Percentiles rank a stretch among this genome's conserved stretches.
These are phyloP conservation scores for Epinotia nisella DNA, from an alignment of 2,888 invertebrate genomes.

Conservation along the genomic window DNA sequence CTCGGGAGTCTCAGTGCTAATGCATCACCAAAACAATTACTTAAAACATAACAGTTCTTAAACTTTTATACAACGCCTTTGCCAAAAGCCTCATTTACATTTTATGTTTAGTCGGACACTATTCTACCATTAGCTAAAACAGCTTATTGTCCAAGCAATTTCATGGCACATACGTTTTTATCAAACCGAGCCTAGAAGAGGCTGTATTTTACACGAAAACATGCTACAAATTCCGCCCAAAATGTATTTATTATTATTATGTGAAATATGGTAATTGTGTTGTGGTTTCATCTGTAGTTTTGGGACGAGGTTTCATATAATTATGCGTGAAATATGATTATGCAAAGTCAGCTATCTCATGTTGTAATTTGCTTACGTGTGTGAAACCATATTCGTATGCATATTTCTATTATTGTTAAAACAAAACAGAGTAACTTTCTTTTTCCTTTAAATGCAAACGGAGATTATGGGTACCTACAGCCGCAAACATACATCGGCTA, in stretches of 20 bases:
- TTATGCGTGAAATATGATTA: conserved; percentile 30
- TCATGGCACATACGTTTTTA: neutral
- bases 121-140: neutral
- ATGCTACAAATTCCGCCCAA: conserved; percentile 20
- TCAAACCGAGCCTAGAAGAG: conserved; percentile 1
- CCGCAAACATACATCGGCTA: too few species aligned
- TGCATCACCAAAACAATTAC: conserved; percentile 15
- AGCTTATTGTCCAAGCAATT: neutral
- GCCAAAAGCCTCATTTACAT: conserved; percentile 25
- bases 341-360: neutral
- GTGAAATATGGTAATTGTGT: conserved; percentile 41
- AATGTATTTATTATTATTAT: conserved; percentile 42
- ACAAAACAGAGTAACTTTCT: too few species aligned
- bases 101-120: conserved; percentile 16
- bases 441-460: too few species aligned
- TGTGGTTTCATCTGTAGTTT: conserved; percentile 37
- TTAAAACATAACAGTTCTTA: conserved; percentile 12
- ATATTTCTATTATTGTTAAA: neutral
- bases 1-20: neutral
- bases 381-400: neutral
- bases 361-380: neutral
- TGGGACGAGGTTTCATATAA: conserved; percentile 24
- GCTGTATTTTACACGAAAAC: conserved; percentile 17
- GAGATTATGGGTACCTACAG: too few species aligned
- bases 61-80: conserved; percentile 13